These are phyloP conservation scores for Bungarus multicinctus DNA, from an alignment of 2,113 vertebrate species.

Conservation along the genomic window DNA sequence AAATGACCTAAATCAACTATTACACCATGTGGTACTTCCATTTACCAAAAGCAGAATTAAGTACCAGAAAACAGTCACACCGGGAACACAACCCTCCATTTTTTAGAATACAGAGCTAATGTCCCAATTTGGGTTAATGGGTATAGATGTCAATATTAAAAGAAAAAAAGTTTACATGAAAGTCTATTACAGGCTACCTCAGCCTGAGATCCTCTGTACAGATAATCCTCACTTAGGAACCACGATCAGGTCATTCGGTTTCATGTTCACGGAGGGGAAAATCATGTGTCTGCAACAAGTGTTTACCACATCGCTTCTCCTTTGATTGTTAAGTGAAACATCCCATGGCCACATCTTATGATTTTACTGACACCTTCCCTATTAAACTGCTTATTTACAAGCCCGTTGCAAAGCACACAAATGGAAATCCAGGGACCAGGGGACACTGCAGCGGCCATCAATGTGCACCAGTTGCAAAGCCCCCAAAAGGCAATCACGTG, in stretches of 20 bases:
- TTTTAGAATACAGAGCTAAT: neutral
- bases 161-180: neutral
- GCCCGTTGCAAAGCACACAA: neutral
- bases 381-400: neutral
- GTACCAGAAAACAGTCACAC: neutral
- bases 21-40: slow-evolving; percentile 1
- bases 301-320: neutral
- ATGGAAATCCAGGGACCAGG: neutral
- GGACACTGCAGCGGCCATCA: neutral
- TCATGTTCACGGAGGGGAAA: neutral
- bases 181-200: neutral
- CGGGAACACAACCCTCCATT: neutral
- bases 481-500: neutral
- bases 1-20: neutral
- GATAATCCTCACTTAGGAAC: neutral
- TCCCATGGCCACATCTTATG: neutral
- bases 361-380: neutral
- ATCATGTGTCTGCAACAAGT: neutral
- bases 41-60: neutral
- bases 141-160: neutral
- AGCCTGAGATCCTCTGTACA: neutral
- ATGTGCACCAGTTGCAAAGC: neutral
- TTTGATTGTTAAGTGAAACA: neutral
- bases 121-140: neutral
- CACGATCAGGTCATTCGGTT: neutral